A percentile compares a stretch with the other conserved stretches of the same genome.
Evolutionary conservation across 2,797 vertebrate genomes (phyloP).

Genomic region (Iguana delicatissima): DNA sequence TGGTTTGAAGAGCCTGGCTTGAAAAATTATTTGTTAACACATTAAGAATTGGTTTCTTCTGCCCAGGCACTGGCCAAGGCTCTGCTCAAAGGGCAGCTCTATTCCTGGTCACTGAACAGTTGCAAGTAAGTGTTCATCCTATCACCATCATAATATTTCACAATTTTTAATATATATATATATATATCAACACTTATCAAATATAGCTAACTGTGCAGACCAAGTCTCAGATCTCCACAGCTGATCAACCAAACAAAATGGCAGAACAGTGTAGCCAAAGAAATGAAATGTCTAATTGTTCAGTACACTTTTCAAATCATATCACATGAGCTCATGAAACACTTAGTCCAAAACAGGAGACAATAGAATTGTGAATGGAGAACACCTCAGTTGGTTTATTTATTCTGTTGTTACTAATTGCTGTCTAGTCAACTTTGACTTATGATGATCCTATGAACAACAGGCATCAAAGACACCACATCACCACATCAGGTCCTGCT

Average conservation of each 20-base stretch:
- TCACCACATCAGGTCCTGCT: too few relatives aligned
- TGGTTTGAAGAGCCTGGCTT: not conserved
- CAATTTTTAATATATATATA: slow-evolving; percentile 32
- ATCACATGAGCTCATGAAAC: not conserved
- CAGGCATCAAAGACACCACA: too few relatives aligned
- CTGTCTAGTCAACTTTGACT: too few relatives aligned
- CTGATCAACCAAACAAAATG: not conserved
- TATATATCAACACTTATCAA: not conserved
- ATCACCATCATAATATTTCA: slow-evolving; percentile 29
- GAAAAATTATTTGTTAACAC: slow-evolving; percentile 24
- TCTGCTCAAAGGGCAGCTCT: not conserved
- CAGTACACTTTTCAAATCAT: not conserved
- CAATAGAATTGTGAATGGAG: not conserved
- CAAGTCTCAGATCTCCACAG: not conserved
- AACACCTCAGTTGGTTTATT: not conserved
- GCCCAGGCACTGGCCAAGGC: not conserved
- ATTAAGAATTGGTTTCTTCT: slow-evolving; percentile 35
- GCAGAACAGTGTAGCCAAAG: not conserved
- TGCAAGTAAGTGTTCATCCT: slow-evolving; percentile 32
- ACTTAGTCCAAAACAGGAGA: not conserved
- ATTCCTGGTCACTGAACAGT: not conserved
- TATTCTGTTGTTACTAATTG: not conserved
- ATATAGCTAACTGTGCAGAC: not conserved
- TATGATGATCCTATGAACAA: too few relatives aligned
- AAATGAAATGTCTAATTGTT: not conserved